Percentiles rank a stretch among this genome's conserved stretches.
phyloP scores from a whole-genome alignment of 92 coral and sea anemone genomes.

The Metridium senile region DNA sequence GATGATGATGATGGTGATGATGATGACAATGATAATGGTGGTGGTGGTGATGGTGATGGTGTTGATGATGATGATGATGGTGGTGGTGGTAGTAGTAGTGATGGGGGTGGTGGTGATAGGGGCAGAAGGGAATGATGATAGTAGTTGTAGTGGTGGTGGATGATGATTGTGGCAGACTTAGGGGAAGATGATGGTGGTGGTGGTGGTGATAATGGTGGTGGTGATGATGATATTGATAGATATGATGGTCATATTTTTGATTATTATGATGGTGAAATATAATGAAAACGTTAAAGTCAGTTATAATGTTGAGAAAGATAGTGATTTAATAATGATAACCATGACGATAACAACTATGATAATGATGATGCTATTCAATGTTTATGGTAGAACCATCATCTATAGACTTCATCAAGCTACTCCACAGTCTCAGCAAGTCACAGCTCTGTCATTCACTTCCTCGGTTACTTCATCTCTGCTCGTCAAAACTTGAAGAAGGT shows the following conservation, averaged over 20 bases:
- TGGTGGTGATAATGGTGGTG: neutral
- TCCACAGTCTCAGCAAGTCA: conserved; percentile 38
- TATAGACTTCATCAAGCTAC: conserved; percentile 14
- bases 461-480: conserved; percentile 55
- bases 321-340: neutral
- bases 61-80: neutral
- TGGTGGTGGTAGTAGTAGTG: neutral
- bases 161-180: neutral
- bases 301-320: neutral
- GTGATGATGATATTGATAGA: neutral
- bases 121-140: neutral
- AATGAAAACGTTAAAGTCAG: neutral
- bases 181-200: neutral
- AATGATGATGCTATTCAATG: too few species aligned
- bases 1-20: neutral
- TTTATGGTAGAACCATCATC: neutral
- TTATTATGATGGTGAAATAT: neutral
- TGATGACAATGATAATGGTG: neutral
- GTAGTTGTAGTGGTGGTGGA: neutral
- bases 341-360: too few species aligned
- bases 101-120: conserved; percentile 27
- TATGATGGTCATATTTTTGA: neutral
- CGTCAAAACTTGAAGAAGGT: conserved; percentile 38
- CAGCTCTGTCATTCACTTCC: conserved; percentile 34
- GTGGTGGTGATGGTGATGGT: neutral